Percentiles rank a stretch among this genome's conserved stretches.
Evolutionary conservation across 2,888 invertebrate genomes (phyloP).

Genomic region (Graphium colonna): DNA sequence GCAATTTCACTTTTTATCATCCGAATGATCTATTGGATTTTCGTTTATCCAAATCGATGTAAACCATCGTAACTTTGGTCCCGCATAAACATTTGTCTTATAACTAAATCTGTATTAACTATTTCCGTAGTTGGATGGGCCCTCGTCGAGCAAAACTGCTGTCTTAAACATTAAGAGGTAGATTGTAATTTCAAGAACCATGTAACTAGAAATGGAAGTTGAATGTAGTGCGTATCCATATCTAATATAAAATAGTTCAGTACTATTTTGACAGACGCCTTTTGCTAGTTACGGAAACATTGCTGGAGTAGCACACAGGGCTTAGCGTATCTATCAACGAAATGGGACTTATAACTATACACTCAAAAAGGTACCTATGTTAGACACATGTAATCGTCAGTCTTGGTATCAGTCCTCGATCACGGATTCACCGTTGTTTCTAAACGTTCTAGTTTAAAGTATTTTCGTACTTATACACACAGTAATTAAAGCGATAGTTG

Average conservation of each 20-base stretch:
- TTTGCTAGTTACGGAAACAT: constrained; percentile 2
- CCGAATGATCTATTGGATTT: constrained; percentile 5
- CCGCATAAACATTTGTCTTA: constrained; percentile 39
- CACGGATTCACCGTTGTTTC: constrained; percentile 63
- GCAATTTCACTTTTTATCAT: not conserved
- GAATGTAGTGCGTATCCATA: constrained; percentile 39
- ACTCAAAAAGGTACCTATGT: constrained; percentile 57
- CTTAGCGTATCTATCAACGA: constrained; percentile 53
- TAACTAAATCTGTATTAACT: constrained; percentile 34
- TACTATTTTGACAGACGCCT: constrained; percentile 34
- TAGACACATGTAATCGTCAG: constrained; percentile 72
- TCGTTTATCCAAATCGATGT: constrained; percentile 14
- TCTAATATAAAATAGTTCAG: constrained; percentile 39
- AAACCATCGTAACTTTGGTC: constrained; percentile 57
- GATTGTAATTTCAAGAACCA: constrained; percentile 73
- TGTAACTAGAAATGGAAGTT: constrained; percentile 60
- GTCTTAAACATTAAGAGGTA: constrained; percentile 74
- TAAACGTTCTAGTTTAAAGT: constrained; percentile 67
- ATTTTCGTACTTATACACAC: constrained; percentile 74
- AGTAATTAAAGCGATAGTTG: constrained; percentile 57
- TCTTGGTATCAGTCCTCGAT: constrained; percentile 75
- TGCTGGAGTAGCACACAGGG: constrained; percentile 57
- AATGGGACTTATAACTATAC: constrained; percentile 54
- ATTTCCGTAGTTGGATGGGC: constrained; percentile 38
- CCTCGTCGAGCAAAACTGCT: constrained; percentile 47